A percentile compares a stretch with the other conserved stretches of the same genome.
phyloP scores from a whole-genome alignment of 1,140 invertebrate genomes.

The Microplitis demolitor region DNA sequence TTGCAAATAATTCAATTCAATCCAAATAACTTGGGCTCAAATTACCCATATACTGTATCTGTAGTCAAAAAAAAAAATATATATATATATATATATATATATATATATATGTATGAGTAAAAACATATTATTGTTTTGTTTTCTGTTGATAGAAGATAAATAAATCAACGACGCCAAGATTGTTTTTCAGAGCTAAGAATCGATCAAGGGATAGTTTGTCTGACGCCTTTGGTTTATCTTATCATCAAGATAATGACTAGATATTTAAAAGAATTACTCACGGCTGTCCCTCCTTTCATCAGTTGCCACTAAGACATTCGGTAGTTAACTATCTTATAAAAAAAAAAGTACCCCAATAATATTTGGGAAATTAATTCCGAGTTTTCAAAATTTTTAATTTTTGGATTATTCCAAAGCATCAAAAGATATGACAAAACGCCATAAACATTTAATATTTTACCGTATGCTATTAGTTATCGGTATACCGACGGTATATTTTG shows the following conservation, averaged over 20 bases:
- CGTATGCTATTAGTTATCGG: slow-evolving; percentile 46
- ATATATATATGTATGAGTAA: not conserved
- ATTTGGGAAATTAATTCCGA: not conserved
- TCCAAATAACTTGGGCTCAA: not conserved
- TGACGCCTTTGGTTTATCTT: slow-evolving; percentile 22
- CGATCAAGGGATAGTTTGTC: slow-evolving; percentile 22
- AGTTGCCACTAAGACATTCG: slow-evolving; percentile 18
- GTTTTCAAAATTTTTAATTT: slow-evolving; percentile 1
- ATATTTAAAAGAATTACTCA: slow-evolving; percentile 28
- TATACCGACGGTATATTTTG: slow-evolving; percentile 47
- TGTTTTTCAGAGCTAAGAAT: not conserved
- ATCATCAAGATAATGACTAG: slow-evolving; percentile 28
- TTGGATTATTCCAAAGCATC: not conserved
- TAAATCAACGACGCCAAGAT: not conserved
- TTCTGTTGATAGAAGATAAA: not conserved
- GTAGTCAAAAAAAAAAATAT: not conserved
- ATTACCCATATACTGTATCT: not conserved
- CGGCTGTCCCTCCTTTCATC: slow-evolving; percentile 16
- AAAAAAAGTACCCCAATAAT: not conserved
- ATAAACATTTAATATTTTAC: slow-evolving; percentile 43
- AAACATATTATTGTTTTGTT: not conserved
- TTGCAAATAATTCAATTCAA: no score
- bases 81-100: not conserved
- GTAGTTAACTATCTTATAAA: not conserved
- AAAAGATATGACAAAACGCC: slow-evolving; percentile 43